These are phyloP conservation scores for Emmelina monodactyla DNA, from an alignment of 2,888 invertebrate genomes.

Conservation along the genomic window DNA sequence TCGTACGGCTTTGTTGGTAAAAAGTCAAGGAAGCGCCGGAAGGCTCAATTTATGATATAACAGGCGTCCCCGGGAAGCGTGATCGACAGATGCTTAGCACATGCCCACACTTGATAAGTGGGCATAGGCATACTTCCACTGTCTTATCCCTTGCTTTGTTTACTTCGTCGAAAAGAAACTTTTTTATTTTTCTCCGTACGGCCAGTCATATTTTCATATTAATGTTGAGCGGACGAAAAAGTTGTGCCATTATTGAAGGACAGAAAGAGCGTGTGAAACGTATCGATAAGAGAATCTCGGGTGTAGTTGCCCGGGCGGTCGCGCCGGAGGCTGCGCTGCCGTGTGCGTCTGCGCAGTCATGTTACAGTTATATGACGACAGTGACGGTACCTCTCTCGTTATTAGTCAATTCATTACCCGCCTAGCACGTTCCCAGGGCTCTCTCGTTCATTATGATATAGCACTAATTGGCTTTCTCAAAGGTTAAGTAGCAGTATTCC, in stretches of 20 bases:
- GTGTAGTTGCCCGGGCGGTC: slow-evolving; percentile 34
- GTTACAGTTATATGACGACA: slow-evolving; percentile 45
- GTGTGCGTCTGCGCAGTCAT: slow-evolving; percentile 19
- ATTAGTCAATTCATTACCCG: slow-evolving; percentile 33
- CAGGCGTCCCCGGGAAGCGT: slow-evolving; percentile 48
- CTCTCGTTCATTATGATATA: slow-evolving; percentile 23
- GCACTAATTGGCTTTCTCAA: slow-evolving; percentile 41
- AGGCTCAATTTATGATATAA: slow-evolving; percentile 60
- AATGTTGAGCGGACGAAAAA: slow-evolving; percentile 2
- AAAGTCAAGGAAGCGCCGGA: slow-evolving; percentile 59
- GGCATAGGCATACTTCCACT: slow-evolving; percentile 46
- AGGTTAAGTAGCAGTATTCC: slow-evolving; percentile 27
- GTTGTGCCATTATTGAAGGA: slow-evolving; percentile 1
- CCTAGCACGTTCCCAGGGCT: slow-evolving; percentile 26
- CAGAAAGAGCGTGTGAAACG: slow-evolving; percentile 49
- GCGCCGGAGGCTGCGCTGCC: slow-evolving; percentile 36
- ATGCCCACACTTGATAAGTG: slow-evolving; percentile 43
- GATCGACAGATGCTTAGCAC: slow-evolving; percentile 60
- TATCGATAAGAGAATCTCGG: slow-evolving; percentile 44
- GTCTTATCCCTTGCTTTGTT: slow-evolving; percentile 41
- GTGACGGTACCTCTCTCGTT: slow-evolving; percentile 47
- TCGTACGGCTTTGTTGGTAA: slow-evolving; percentile 45
- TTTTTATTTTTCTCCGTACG: not conserved
- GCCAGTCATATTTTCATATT: too few relatives aligned
- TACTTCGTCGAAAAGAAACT: slow-evolving; percentile 11